Evolutionary conservation across 1,140 invertebrate species (phyloP).

Genomic region (Diprion similis): DNA sequence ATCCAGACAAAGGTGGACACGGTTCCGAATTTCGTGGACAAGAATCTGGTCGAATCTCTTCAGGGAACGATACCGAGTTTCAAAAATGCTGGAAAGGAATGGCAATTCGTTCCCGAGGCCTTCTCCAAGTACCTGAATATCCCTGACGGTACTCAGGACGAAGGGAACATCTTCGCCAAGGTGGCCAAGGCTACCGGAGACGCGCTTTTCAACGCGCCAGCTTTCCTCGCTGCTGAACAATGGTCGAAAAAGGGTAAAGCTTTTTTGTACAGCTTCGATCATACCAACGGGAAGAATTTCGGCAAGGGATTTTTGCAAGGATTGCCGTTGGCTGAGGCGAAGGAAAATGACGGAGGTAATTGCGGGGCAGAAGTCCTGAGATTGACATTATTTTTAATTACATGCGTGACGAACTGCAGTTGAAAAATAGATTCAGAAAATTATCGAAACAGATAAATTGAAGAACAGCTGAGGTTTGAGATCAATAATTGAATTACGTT

Average conservation of each 20-base stretch:
- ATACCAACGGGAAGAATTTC: conserved; percentile 66
- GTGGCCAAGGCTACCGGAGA: conserved; percentile 64
- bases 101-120: conserved; percentile 40
- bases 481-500: too few species aligned
- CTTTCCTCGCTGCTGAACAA: conserved; percentile 70
- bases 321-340: conserved; percentile 60
- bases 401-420: conserved; percentile 14
- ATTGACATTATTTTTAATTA: background rate
- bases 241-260: conserved; percentile 69
- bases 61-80: conserved; percentile 45
- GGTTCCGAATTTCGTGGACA: conserved; percentile 65
- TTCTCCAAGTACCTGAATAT: conserved; percentile 46
- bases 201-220: conserved; percentile 76
- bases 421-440: conserved; percentile 32
- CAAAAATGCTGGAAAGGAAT: conserved; percentile 27
- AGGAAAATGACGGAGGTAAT: conserved; percentile 26
- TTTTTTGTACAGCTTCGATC: conserved; percentile 78
- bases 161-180: conserved; percentile 26
- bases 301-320: conserved; percentile 69
- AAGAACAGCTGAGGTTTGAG: too few species aligned
- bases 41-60: conserved; percentile 59
- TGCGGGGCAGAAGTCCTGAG: background rate
- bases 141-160: background rate
- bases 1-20: conserved; percentile 57
- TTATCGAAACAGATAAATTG: too few species aligned